Conservation (phyloP, 2,888 invertebrate genomes). For the Agrochola lota region DNA sequence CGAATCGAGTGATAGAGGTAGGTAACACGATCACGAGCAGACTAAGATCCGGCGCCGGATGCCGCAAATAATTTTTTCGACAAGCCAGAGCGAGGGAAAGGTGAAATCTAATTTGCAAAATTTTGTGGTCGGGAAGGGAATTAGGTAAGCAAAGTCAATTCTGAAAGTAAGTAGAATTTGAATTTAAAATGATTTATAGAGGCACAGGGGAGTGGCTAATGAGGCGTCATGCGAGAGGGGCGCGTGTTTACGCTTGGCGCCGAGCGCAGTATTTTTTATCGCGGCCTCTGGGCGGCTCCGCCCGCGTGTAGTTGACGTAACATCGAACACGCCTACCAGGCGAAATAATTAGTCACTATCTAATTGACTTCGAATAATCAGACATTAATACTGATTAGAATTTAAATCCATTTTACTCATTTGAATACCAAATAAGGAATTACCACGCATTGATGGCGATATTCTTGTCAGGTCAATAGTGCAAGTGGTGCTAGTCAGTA, state of each 20-base stretch:
- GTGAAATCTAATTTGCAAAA: slow-evolving; percentile 88
- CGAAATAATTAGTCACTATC: slow-evolving; percentile 71
- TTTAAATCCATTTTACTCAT: slow-evolving; percentile 38
- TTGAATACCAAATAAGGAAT: slow-evolving; percentile 24
- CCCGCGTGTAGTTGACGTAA: slow-evolving; percentile 76
- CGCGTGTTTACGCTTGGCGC: slow-evolving; percentile 86
- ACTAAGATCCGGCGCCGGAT: slow-evolving; percentile 79
- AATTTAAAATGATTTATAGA: slow-evolving; percentile 91
- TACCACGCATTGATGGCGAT: slow-evolving; percentile 11
- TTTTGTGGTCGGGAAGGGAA: slow-evolving; percentile 86
- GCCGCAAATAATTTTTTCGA: slow-evolving; percentile 82
- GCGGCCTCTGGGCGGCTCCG: slow-evolving; percentile 80
- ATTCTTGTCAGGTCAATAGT: slow-evolving; percentile 12
- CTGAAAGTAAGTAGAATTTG: slow-evolving; percentile 89
- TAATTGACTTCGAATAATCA: slow-evolving; percentile 63
- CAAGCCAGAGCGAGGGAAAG: slow-evolving; percentile 79
- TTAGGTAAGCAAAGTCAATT: slow-evolving; percentile 89
- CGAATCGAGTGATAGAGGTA: slow-evolving; percentile 71
- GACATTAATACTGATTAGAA: slow-evolving; percentile 41
- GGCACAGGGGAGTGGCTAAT: slow-evolving; percentile 89
- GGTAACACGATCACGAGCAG: slow-evolving; percentile 76
- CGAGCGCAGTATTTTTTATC: slow-evolving; percentile 80
- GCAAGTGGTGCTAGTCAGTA: not conserved
- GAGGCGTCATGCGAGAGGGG: slow-evolving; percentile 89
- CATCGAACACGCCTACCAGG: slow-evolving; percentile 76